A percentile compares a stretch with the other conserved stretches of the same genome.
Evolutionary conservation across 1,140 invertebrate species (phyloP).

Genomic region (Bombus breviceps): DNA sequence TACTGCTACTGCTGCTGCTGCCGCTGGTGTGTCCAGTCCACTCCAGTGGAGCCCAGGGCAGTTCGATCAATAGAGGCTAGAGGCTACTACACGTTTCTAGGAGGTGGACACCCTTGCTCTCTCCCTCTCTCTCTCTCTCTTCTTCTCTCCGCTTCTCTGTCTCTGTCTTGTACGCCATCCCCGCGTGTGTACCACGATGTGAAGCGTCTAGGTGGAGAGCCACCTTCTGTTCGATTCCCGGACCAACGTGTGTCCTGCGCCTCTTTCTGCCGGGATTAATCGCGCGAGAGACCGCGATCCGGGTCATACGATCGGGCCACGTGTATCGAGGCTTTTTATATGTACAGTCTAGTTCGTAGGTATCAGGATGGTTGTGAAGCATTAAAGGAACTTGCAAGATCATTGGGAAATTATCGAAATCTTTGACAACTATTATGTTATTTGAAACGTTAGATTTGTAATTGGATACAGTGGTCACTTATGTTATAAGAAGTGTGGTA

Average conservation of each 20-base stretch:
- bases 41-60: conserved; percentile 76
- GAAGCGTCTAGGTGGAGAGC: conserved; percentile 48
- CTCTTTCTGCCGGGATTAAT: conserved; percentile 42
- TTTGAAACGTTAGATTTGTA: too few relatives aligned
- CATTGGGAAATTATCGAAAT: too few relatives aligned
- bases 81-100: conserved; percentile 72
- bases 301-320: neutral
- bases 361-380: too few relatives aligned
- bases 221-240: conserved; percentile 54
- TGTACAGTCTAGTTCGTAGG: neutral
- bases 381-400: too few relatives aligned
- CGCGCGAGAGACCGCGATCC: conserved; percentile 19
- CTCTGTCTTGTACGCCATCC: conserved; percentile 44
- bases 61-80: conserved; percentile 79
- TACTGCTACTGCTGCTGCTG: conserved; percentile 50
- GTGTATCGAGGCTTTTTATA: neutral
- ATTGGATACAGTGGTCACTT: too few relatives aligned
- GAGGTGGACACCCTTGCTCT: conserved; percentile 71
- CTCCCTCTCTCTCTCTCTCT: neutral
- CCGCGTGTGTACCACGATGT: conserved; percentile 48
- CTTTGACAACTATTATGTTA: too few relatives aligned
- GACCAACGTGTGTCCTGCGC: conserved; percentile 32
- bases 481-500: too few relatives aligned
- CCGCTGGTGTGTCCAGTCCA: conserved; percentile 76
- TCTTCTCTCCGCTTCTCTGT: neutral